Conservation (phyloP, 2,797 vertebrate genomes). For the Rhinichthys osculus region DNA sequence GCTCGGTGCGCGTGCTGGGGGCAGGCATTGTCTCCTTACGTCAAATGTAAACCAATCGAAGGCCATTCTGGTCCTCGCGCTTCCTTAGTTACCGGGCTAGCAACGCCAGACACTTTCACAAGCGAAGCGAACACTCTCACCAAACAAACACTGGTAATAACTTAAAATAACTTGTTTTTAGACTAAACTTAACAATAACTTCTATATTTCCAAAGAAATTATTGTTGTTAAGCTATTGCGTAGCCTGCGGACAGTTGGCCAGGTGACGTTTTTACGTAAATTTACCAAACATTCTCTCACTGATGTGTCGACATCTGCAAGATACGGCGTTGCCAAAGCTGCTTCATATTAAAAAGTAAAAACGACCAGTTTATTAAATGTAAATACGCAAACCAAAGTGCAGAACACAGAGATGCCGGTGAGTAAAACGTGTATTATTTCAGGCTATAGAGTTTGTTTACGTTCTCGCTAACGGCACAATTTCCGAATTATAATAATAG, state of each 20-base stretch:
- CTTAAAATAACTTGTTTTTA: neutral
- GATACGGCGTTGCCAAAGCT: neutral
- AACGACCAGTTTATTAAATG: neutral
- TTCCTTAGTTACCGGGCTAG: slow-evolving; percentile 53
- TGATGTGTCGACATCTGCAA: neutral
- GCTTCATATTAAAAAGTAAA: neutral
- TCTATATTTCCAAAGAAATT: neutral
- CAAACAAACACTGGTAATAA: neutral
- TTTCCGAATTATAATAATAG: neutral
- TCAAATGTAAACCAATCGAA: slow-evolving; percentile 36
- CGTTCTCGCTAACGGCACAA: neutral
- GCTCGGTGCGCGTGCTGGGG: neutral
- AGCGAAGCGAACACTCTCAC: neutral
- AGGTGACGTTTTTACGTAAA: neutral
- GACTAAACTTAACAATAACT: neutral
- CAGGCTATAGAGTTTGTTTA: neutral
- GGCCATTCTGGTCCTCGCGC: neutral
- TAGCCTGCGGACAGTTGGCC: neutral
- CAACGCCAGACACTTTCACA: slow-evolving; percentile 44
- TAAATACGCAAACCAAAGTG: neutral
- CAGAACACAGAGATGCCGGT: slow-evolving; percentile 19
- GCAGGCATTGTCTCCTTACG: no score
- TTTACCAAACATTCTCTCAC: neutral
- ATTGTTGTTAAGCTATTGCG: neutral
- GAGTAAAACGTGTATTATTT: neutral